Evolutionary conservation across 2,888 invertebrate genomes (phyloP).

Genomic region (Argyra leucocephala): DNA sequence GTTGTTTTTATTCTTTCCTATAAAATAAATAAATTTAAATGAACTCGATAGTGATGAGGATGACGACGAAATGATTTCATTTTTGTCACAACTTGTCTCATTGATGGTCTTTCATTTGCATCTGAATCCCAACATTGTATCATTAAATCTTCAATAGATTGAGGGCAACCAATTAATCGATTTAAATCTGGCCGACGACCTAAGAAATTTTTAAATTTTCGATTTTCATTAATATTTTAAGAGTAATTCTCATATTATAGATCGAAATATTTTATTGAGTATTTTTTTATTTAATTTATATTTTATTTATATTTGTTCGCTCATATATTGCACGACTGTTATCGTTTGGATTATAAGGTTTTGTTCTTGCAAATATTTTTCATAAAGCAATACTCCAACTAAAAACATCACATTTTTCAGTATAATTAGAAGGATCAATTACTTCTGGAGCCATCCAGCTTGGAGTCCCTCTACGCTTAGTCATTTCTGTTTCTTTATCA

Average conservation of each 20-base stretch:
- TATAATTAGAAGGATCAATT: constrained; percentile 78
- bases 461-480: constrained; percentile 91
- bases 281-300: too few relatives aligned
- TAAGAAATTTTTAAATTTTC: too few relatives aligned
- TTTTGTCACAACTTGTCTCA: constrained; percentile 67
- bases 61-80: constrained; percentile 65
- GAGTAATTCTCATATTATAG: too few relatives aligned
- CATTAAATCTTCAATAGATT: constrained; percentile 80
- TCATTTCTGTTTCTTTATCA: constrained; percentile 91
- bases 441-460: constrained; percentile 99
- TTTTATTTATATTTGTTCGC: constrained; percentile 78
- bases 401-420: constrained; percentile 97
- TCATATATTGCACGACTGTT: constrained; percentile 85
- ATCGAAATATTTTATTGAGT: too few relatives aligned
- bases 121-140: constrained; percentile 84
- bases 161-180: constrained; percentile 67
- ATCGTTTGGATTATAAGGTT: constrained; percentile 74
- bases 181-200: constrained; percentile 71
- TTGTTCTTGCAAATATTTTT: constrained; percentile 86
- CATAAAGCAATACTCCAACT: constrained; percentile 97
- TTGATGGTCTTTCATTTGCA: constrained; percentile 76
- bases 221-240: too few relatives aligned
- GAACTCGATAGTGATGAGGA: too few relatives aligned
- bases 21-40: too few relatives aligned
- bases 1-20: too few relatives aligned